Conservation (phyloP, 2,888 invertebrate genomes). For the Hybos culiciformis region DNA sequence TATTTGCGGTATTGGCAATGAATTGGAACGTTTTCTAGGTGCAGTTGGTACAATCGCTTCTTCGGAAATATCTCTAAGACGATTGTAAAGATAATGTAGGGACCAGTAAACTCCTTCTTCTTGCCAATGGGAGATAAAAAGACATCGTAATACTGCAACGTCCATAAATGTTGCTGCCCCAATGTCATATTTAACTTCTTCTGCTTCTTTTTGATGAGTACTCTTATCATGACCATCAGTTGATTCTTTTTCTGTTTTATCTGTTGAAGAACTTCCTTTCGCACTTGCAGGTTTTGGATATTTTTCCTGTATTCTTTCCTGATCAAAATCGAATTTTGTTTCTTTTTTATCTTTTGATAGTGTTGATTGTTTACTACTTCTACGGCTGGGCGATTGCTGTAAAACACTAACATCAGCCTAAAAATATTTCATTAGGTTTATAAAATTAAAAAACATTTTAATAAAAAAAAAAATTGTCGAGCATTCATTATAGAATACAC, state of each 20-base stretch:
- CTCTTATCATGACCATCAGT: slow-evolving; percentile 39
- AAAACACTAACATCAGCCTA: slow-evolving; percentile 68
- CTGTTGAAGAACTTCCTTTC: slow-evolving; percentile 46
- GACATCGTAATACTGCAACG: slow-evolving; percentile 86
- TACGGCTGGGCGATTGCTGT: slow-evolving; percentile 39
- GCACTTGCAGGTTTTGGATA: slow-evolving; percentile 24
- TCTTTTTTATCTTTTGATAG: slow-evolving; percentile 29
- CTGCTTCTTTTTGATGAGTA: slow-evolving; percentile 16
- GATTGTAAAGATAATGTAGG: slow-evolving; percentile 75
- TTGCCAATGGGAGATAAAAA: slow-evolving; percentile 94
- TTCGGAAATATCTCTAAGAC: slow-evolving; percentile 76
- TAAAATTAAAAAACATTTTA: neutral
- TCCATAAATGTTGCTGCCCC: slow-evolving; percentile 90
- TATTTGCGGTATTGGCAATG: slow-evolving; percentile 85
- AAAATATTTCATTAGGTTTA: slow-evolving; percentile 12
- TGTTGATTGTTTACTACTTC: slow-evolving; percentile 32
- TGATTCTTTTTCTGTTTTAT: slow-evolving; percentile 61
- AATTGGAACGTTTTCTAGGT: slow-evolving; percentile 79
- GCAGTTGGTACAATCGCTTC: slow-evolving; percentile 58
- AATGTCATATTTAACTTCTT: slow-evolving; percentile 40
- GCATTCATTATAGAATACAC: neutral
- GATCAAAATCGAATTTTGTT: slow-evolving; percentile 34
- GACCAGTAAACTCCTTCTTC: slow-evolving; percentile 99
- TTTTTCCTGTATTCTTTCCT: slow-evolving; percentile 24
- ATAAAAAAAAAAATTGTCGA: neutral